A percentile compares a stretch with the other conserved stretches of the same genome.
Conservation (phyloP, 2,888 invertebrate species). For the Drosophila siamana region DNA sequence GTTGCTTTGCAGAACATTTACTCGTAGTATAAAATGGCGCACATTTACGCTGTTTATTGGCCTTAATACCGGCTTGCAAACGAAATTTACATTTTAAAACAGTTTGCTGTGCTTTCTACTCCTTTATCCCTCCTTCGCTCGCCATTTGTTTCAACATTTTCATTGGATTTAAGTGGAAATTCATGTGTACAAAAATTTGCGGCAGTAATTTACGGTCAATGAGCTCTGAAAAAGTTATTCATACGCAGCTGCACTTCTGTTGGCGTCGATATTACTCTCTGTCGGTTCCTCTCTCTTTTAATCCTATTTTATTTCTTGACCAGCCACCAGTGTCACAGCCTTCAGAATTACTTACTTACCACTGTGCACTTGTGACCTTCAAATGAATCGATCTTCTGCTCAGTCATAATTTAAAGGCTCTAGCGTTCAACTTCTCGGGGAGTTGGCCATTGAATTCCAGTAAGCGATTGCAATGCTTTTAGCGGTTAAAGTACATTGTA, state of each 20-base stretch:
- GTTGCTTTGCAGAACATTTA: constrained; percentile 54
- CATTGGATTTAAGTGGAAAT: constrained; percentile 81
- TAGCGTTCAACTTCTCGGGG: not conserved
- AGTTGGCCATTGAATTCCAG: not conserved
- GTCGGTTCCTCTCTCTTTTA: not conserved
- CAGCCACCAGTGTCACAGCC: not conserved
- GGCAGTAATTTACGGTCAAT: constrained; percentile 74
- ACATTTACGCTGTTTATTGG: constrained; percentile 80
- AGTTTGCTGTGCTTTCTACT: constrained; percentile 68
- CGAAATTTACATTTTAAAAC: constrained; percentile 80
- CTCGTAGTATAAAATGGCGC: constrained; percentile 73
- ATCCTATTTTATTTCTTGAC: constrained; percentile 10
- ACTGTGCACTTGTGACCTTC: constrained; percentile 1
- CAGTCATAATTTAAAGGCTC: not conserved
- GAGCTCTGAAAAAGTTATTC: constrained; percentile 65
- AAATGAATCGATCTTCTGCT: constrained; percentile 7
- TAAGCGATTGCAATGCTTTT: constrained; percentile 17
- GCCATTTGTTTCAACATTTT: constrained; percentile 77
- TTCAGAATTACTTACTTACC: no score
- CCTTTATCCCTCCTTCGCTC: constrained; percentile 38
- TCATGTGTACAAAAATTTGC: constrained; percentile 79
- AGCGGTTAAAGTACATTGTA: constrained; percentile 40
- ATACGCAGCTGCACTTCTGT: constrained; percentile 47
- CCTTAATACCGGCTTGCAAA: constrained; percentile 77
- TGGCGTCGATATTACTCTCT: constrained; percentile 25